Evolutionary conservation across 1,140 invertebrate genomes (phyloP), one percentile per base, ranked within the genome.

Genomic region (Drosophila murphyi): DNA sequence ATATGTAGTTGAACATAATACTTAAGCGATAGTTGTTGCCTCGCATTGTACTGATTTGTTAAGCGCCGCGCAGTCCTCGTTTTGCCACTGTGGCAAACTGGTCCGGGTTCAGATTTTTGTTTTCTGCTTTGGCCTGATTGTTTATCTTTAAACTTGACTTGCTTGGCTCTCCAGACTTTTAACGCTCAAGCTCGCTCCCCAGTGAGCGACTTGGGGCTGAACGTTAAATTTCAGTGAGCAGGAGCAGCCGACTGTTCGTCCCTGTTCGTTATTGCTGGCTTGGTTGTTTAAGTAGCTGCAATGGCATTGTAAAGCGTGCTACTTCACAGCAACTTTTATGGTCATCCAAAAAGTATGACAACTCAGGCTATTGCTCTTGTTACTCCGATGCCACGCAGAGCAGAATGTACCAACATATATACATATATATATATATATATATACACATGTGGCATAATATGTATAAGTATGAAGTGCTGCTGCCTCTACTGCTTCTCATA

Each of bases 321-420:
- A 83, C 85, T 89, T 81, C 81, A 89, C 78, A 81, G 86, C 72
- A 87, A 85, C 85, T 89, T 89, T 89, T 89, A 89, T 89, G 85
- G 81, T 89, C 86, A 90, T 89, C 85, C 83, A 85, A 89, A 89
- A 89, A 89, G 86, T 89, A 89, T 89, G 86, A 89, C 85, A 89
- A 74, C 85, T 80, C 85, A 45, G 85, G 80, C 80, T 85, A 81
- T 78, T 80, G 85, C 86, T 88, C 83, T 76, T 72, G 79, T 71
- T 80, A 64, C 76, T 56, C 54, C 41, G 59, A 48, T 64, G 37
- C 54, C 52, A 62, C 43, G 57, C 74, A 31, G 37, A 45, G 64
- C 37, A 41, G 57, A 77, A 32, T 34, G 50, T 12, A 20, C 34
- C 31, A n/a, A 48, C 67, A 5, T 37, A 10, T 50, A 60, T 50